Evolutionary conservation across 2,888 invertebrate species (phyloP).

Genomic region (Aricia artaxerxes): DNA sequence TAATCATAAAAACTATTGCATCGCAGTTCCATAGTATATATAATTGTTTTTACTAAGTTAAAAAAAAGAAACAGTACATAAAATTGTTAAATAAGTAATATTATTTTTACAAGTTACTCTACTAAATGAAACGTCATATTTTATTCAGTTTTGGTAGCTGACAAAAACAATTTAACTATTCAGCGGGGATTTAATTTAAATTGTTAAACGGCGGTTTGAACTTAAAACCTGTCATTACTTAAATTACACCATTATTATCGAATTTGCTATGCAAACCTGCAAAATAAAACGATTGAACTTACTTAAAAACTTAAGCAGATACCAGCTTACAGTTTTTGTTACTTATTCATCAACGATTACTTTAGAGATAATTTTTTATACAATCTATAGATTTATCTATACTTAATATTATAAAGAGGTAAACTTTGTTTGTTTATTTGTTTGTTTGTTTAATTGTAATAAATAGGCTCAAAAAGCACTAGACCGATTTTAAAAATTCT

Average conservation of each 20-base stretch:
- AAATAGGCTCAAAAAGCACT: no score
- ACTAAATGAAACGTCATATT: neutral
- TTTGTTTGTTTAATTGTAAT: no score
- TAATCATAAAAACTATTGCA: neutral
- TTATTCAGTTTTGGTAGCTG: neutral
- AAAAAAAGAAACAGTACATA: no score
- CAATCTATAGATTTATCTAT: no score
- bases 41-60: no score
- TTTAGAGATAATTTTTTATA: neutral
- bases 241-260: conserved; percentile 2
- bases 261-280: conserved; percentile 5
- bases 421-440: no score
- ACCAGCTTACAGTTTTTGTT: neutral
- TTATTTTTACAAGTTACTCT: neutral
- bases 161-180: neutral
- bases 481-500: no score
- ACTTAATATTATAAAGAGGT: no score
- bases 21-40: neutral
- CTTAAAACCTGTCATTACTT: neutral
- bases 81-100: no score
- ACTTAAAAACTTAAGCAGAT: neutral
- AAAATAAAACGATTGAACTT: neutral
- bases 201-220: neutral
- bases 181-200: neutral
- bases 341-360: neutral